phyloP scores from a whole-genome alignment of 2,113 vertebrate genomes.

The Megaleporinus macrocephalus region DNA sequence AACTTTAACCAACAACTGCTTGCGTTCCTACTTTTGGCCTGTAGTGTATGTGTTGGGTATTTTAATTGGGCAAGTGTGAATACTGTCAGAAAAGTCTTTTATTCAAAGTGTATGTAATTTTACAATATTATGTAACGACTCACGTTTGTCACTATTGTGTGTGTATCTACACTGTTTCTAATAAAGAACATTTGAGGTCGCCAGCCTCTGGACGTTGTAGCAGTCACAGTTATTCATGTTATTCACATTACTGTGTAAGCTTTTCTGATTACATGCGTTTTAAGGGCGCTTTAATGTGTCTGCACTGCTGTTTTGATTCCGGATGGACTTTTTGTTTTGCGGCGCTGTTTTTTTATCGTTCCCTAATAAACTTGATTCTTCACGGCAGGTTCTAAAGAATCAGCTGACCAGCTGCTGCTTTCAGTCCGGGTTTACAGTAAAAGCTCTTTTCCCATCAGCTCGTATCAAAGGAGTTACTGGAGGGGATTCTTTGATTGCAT shows the following conservation, averaged over 20 bases:
- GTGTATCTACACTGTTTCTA: not conserved
- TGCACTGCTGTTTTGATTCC: not conserved
- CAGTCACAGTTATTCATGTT: too few species aligned
- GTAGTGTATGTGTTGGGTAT: not conserved
- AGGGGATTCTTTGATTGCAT: not conserved
- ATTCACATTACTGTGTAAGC: not conserved
- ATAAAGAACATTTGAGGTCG: not conserved
- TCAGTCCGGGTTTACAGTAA: not conserved
- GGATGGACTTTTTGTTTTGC: not conserved
- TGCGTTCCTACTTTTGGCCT: not conserved
- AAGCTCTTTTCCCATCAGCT: not conserved
- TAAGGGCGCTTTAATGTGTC: not conserved
- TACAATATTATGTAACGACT: not conserved
- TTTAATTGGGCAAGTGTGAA: not conserved
- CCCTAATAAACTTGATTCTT: not conserved
- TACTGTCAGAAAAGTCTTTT: not conserved
- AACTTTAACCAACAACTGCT: not conserved
- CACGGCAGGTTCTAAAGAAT: not conserved
- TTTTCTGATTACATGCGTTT: not conserved
- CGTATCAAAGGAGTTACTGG: not conserved
- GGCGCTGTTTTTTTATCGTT: not conserved
- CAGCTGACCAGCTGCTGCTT: not conserved
- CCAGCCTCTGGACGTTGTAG: not conserved
- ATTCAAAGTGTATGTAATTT: not conserved
- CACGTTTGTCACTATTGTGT: not conserved